Conservation (phyloP, 2,888 invertebrate genomes). For the Liodrosophila aerea region DNA sequence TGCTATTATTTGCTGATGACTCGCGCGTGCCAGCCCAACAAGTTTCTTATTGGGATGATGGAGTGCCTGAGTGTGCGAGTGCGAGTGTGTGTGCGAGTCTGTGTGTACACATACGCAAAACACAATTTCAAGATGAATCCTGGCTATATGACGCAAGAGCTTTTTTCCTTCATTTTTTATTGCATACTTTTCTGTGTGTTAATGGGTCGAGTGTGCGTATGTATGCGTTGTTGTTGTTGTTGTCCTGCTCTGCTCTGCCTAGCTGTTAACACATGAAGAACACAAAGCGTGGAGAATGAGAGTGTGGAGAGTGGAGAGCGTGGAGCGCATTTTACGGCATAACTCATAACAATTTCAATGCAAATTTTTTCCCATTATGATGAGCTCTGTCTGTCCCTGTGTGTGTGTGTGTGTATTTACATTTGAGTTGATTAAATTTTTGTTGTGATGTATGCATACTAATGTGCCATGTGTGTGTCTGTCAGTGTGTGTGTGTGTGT, state of each 20-base stretch:
- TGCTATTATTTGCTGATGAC: conserved; percentile 32
- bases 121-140: conserved; percentile 56
- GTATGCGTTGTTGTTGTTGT: conserved; percentile 3
- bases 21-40: conserved; percentile 62
- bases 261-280: conserved; percentile 29
- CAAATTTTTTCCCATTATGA: conserved; percentile 60
- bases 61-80: conserved; percentile 17
- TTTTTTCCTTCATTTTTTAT: conserved; percentile 58
- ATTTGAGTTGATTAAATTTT: conserved; percentile 73
- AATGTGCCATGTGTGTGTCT: conserved; percentile 23
- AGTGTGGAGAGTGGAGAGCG: background rate
- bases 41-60: conserved; percentile 70
- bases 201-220: conserved; percentile 56
- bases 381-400: conserved; percentile 15
- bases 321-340: conserved; percentile 63
- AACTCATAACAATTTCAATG: conserved; percentile 73
- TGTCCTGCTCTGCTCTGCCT: conserved; percentile 1
- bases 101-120: conserved; percentile 27
- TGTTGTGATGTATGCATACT: conserved; percentile 41
- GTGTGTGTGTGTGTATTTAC: conserved; percentile 47
- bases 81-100: conserved; percentile 9
- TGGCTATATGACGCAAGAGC: conserved; percentile 70
- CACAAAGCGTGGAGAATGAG: conserved; percentile 12
- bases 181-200: conserved; percentile 73
- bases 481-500: conserved; percentile 16